Percentiles rank a stretch among this genome's conserved stretches.
Evolutionary conservation across 2,888 invertebrate genomes (phyloP).

Genomic region (Drosophila kanekoi): DNA sequence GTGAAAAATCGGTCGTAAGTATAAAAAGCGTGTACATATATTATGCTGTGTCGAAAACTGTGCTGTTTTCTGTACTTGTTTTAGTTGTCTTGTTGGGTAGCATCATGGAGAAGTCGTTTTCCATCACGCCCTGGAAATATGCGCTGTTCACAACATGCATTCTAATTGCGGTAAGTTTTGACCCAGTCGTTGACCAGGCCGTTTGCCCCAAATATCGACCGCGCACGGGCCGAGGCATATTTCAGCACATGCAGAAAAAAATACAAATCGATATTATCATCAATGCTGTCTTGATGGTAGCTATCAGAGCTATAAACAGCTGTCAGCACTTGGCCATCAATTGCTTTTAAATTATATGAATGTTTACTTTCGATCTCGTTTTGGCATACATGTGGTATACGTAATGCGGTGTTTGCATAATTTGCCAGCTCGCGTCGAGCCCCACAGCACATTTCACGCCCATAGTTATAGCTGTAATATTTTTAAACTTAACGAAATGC

Average conservation of each 20-base stretch:
- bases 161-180: slow-evolving; percentile 78
- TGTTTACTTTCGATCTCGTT: slow-evolving; percentile 36
- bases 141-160: slow-evolving; percentile 73
- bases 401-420: slow-evolving; percentile 21
- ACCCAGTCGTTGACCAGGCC: slow-evolving; percentile 18
- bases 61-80: no score
- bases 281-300: neutral
- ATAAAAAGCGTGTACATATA: neutral
- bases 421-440: neutral
- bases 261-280: slow-evolving; percentile 43
- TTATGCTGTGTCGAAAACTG: no score
- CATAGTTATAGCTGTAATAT: neutral
- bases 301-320: slow-evolving; percentile 23
- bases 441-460: neutral
- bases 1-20: slow-evolving; percentile 44
- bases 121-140: slow-evolving; percentile 81
- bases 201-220: slow-evolving; percentile 17
- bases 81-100: slow-evolving; percentile 2
- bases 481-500: neutral
- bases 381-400: slow-evolving; percentile 40
- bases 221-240: slow-evolving; percentile 9
- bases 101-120: slow-evolving; percentile 78
- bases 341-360: slow-evolving; percentile 15
- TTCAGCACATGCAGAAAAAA: slow-evolving; percentile 21
- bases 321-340: slow-evolving; percentile 42